Percentiles rank a stretch among this genome's conserved stretches.
Conservation (phyloP, 2,888 invertebrate genomes). For the Aplocera efformata region DNA sequence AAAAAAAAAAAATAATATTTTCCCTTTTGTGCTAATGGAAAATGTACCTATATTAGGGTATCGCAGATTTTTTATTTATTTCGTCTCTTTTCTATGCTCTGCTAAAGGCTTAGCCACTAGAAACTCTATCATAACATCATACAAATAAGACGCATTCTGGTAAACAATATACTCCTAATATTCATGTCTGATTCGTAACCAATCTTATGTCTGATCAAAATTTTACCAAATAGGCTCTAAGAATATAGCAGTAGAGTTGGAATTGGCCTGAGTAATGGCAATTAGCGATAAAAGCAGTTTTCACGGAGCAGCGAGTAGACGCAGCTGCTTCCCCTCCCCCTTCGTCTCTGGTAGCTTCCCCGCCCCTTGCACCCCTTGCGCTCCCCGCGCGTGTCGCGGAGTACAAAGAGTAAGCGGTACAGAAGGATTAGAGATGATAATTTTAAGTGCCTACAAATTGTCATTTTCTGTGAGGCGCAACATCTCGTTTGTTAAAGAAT, state of each 20-base stretch:
- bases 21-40: no score
- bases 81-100: no score
- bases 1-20: no score
- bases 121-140: no score
- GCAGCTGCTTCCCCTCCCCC: slow-evolving; percentile 64
- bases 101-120: no score
- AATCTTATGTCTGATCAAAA: not conserved
- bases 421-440: not conserved
- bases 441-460: no score
- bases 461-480: not conserved
- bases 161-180: no score
- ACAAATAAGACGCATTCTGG: no score
- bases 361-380: slow-evolving; percentile 42
- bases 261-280: slow-evolving; percentile 32
- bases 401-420: slow-evolving; percentile 41
- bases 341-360: slow-evolving; percentile 35
- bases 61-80: no score
- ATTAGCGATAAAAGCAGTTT: slow-evolving; percentile 64
- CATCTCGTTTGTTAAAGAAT: no score
- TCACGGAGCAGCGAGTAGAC: slow-evolving; percentile 67
- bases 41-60: no score
- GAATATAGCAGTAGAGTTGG: rapidly evolving
- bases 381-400: slow-evolving; percentile 71
- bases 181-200: slow-evolving; percentile 3
- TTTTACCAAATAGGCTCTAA: slow-evolving; percentile 20